A percentile compares a stretch with the other conserved stretches of the same genome.
Conservation (phyloP, 2,113 vertebrate genomes). For the Dicaeum eximium region DNA sequence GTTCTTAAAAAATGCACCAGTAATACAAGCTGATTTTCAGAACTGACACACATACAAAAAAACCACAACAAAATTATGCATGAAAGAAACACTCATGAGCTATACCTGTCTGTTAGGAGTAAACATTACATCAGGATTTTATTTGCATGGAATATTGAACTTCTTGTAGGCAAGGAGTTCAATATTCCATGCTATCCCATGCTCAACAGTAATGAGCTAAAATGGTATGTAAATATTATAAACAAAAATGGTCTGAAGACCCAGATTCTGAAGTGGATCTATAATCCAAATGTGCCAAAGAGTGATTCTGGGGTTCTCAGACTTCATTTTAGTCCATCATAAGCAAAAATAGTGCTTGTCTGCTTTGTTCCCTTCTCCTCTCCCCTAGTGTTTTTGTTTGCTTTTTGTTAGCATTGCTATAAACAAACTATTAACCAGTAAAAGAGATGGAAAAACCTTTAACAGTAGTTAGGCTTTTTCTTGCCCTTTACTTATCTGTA, state of each 20-base stretch:
- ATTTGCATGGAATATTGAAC: no score
- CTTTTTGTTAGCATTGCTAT: neutral
- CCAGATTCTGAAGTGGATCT: neutral
- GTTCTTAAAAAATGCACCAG: neutral
- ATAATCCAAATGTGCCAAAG: neutral
- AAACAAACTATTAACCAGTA: neutral
- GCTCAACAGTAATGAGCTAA: neutral
- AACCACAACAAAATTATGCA: neutral
- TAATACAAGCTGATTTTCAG: neutral
- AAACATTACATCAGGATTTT: neutral
- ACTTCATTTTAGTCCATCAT: neutral
- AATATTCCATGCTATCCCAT: neutral
- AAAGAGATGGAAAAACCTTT: neutral
- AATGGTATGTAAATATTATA: neutral
- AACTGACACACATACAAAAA: neutral
- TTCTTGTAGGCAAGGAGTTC: neutral
- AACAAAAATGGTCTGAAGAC: neutral
- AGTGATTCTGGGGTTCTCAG: neutral
- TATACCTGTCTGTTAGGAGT: neutral
- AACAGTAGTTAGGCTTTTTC: neutral
- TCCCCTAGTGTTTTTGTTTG: neutral
- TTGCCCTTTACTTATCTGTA: neutral
- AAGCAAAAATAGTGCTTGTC: neutral
- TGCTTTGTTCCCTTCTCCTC: neutral
- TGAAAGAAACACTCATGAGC: neutral